Base-by-base conservation (phyloP, 2,888 invertebrate species). In the Mongoloraphidia duomilia region DNA sequence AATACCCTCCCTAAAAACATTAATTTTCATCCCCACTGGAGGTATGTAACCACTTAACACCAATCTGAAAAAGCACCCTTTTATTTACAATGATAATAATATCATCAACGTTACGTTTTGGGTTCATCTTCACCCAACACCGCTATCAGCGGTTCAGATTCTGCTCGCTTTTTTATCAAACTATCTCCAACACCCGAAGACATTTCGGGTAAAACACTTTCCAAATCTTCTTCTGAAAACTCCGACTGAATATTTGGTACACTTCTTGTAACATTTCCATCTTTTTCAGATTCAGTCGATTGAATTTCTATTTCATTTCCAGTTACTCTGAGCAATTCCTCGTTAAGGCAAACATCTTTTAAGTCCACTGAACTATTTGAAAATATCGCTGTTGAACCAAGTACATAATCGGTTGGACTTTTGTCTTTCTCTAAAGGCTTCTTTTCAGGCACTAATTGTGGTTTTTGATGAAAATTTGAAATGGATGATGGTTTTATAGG, bases 321-420 rank as follows among this genome's bases (percentile, higher is more conserved):
- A 33, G 66, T 64, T 1, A 65, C 72, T 64, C 76, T 73, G 34
- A 80, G 60, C 47, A 83, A 65, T 58, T 82, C 82, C 59, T 90
- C 89, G 61, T 88, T 89, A 10, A 91, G 71, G 48, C 82, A 84
- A 8, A 86, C 84, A 59, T 85, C 87, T 58, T 87, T 85, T 45
- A 88, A 67, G 61, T 84, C 86, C 2, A 87, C 88, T 10, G 87
- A 85, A 61, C 90, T 90, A 62, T 92, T 91, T 2, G 88, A 86
- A 65, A 90, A 86, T 52, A 91, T 79, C 2, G 86, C 83, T 9
- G 84, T 80, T 5, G 82, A 77, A 49, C 83, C 76, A 59, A 86
- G 69, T 58, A 78, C 75, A 58, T 78, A 68, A 59, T 77, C 76
- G 11, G 72, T 55, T 1, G 73, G 69, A 50, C 71, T 68, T 35